Evolutionary conservation across 2,888 invertebrate genomes (phyloP).

Genomic region (Papilio protenor): DNA sequence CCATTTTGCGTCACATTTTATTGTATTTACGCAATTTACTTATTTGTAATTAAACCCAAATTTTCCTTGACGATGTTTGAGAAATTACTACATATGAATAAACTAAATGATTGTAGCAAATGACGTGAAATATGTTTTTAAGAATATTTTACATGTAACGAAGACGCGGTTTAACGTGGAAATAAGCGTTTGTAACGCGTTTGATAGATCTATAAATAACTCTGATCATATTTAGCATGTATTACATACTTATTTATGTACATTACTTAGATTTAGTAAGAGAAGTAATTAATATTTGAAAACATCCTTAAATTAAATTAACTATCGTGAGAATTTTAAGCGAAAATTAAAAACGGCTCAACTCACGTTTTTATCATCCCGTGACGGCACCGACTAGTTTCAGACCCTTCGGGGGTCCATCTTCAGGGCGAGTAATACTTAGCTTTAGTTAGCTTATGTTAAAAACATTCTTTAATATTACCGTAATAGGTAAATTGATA

Average conservation of each 20-base stretch:
- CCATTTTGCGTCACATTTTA: conserved; percentile 26
- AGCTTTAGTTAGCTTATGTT: too few relatives aligned
- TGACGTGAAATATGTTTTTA: conserved; percentile 3
- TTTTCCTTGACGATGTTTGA: conserved; percentile 31
- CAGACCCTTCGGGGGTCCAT: too few relatives aligned
- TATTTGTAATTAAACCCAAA: background rate
- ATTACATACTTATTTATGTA: background rate
- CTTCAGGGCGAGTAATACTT: too few relatives aligned
- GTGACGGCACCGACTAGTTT: too few relatives aligned
- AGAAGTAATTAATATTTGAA: background rate
- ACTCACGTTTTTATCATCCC: too few relatives aligned
- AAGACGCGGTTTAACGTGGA: background rate
- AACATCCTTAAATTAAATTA: too few relatives aligned
- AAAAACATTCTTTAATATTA: too few relatives aligned
- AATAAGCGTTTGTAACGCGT: background rate
- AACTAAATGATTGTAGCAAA: background rate
- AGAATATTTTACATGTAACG: background rate
- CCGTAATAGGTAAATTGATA: too few relatives aligned
- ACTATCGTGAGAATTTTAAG: too few relatives aligned
- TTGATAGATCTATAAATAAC: conserved; percentile 10
- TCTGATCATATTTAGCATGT: background rate
- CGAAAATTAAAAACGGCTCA: too few relatives aligned
- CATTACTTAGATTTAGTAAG: background rate
- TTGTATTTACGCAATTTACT: conserved; percentile 20
- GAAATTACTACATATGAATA: conserved; percentile 19